Evolutionary conservation across 2,113 vertebrate species (phyloP), one percentile per base, ranked within the genome.

Genomic region (Ammodytes marinus): DNA sequence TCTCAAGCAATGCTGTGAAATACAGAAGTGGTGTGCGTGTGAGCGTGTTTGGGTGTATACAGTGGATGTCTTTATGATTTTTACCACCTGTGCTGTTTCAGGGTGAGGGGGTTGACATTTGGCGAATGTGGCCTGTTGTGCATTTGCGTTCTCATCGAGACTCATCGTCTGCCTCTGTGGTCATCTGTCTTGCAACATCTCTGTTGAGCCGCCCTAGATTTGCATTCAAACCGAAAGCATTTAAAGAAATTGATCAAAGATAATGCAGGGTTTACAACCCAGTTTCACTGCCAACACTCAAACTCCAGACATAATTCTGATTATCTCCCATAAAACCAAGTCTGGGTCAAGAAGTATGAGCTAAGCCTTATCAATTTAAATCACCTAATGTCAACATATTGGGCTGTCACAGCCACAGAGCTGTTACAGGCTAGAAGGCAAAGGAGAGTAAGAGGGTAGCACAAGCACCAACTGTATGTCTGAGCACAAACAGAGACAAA

Each of bases 111-210:
- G 8, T 50, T 86, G 86, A 86, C 86, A 88, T 85, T 88, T 84
- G 74, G 45, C 68, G 76, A 88, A 88, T 83, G 83, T 90, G 82
- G 87, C 42, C 58, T 53, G 74, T 79, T 60, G 54, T 79, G 77
- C 54, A 71, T 82, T 74, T 63, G 69, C 63, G 73, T 63, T 45
- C 57, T 45, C 19, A 39, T 58, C 27, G 45, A 67, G 39, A 57
- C 69, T 58, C 69, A 54, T 72, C 37, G 61, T 73, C 76, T 35
- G 5, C 13, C 52, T 43, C 61, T 65, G 45, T 66, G 77, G 43
- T 80, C 40, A 71, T 59, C 78, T 76, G 53, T 40, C 54, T 42
- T 83, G 63, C 55, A 12, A 13, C 49, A 12, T 37, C 66, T n/a
- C 27, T 27, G 27, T 27, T 27, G 27, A 27, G 27, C 27, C 27